Base-by-base conservation (phyloP, 2,113 vertebrate genomes). In the Callaeas wilsoni region DNA sequence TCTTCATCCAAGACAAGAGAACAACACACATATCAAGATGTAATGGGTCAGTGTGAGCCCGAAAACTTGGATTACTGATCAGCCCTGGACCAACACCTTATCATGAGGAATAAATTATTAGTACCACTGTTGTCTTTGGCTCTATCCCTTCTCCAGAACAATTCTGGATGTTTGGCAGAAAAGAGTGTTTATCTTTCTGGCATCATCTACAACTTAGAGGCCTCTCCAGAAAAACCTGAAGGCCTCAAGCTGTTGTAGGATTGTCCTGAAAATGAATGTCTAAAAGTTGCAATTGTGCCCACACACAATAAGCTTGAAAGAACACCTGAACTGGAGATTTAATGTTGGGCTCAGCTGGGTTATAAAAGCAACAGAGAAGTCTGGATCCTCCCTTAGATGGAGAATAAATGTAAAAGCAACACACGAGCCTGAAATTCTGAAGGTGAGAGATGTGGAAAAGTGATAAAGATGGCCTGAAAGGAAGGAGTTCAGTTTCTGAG, bases 161-260 rank as follows among this genome's bases (percentile, higher is more conserved):
- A 30, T 59, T 64, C n/a, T 13, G 32, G 52, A 46, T 37, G 35
- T 69, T 62, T 86, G 42, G 59, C 67, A 93, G 53, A 90, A 53
- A 82, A 69, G 10, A 49, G 21, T 13, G 22, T 69, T 84, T 60
- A 19, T 37, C 52, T 50, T 70, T 53, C 35, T 39, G 53, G 50
- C 70, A 60, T 18, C 59, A n/a, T 41, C 46, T 49, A 53, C 65
- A 68, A 16, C 11, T 64, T 1, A 26, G 22, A 70, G 39, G 26
- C 17, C 64, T 50, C 69, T 70, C 81, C 65, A 89, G 65, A 41
- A 89, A 87, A 87, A 52, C 18, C 37, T 55, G 35, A 87, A 78
- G 50, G 29, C 56, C 37, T 87, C 35, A 29, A 68, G 44, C 62
- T 64, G 25, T 12, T 49, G 23, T 4, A 55, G 63, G 73, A 64